phyloP scores from a whole-genome alignment of 2,888 invertebrate genomes.

The Hypomecis punctinalis region DNA sequence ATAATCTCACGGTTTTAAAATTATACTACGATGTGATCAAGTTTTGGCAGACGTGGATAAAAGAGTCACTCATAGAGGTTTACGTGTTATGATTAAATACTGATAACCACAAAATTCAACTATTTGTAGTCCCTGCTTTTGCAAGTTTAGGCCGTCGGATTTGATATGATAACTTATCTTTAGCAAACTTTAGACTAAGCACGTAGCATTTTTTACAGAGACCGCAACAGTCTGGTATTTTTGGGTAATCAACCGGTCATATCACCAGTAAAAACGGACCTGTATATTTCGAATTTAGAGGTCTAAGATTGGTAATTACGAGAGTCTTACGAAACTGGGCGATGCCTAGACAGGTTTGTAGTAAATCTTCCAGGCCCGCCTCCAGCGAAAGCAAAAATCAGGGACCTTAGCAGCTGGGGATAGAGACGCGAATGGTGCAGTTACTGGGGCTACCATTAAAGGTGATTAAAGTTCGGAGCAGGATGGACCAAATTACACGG shows the following conservation, averaged over 20 bases:
- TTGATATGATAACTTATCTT: constrained; percentile 20
- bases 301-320: constrained; percentile 38
- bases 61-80: no score
- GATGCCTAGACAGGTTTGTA: constrained; percentile 51
- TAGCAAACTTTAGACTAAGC: constrained; percentile 10
- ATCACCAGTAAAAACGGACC: constrained; percentile 24
- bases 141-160: not conserved
- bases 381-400: constrained; percentile 22
- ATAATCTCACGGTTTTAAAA: constrained; percentile 7
- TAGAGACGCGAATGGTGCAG: constrained; percentile 27
- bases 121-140: not conserved
- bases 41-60: no score
- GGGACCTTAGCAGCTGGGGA: constrained; percentile 22
- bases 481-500: constrained; percentile 79
- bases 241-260: constrained; percentile 14
- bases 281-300: constrained; percentile 22
- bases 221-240: constrained; percentile 6
- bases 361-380: constrained; percentile 40
- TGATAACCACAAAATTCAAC: not conserved
- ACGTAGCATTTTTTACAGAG: constrained; percentile 6
- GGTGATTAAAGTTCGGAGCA: constrained; percentile 72
- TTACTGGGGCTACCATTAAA: constrained; percentile 59
- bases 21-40: no score
- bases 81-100: not conserved
- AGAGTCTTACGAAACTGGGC: constrained; percentile 48